Percentiles rank a stretch among this genome's conserved stretches.
Evolutionary conservation across 2,797 vertebrate species (phyloP).

Genomic region (Poecile montanus): DNA sequence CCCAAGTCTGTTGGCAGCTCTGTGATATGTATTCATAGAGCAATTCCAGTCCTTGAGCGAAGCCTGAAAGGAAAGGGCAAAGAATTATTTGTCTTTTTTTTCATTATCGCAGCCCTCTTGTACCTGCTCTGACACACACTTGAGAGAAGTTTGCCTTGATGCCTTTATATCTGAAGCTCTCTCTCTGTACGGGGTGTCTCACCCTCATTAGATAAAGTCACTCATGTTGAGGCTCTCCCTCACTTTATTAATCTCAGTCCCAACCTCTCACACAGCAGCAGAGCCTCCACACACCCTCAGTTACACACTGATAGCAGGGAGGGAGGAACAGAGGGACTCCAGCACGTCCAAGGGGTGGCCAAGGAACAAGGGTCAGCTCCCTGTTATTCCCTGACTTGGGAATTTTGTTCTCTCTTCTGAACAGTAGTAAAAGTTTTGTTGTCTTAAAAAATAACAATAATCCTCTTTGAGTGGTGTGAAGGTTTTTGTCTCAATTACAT

Average conservation of each 20-base stretch:
- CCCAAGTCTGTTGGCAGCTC: background rate
- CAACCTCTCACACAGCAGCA: background rate
- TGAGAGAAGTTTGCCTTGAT: slow-evolving; percentile 22
- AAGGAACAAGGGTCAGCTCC: background rate
- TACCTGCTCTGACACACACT: background rate
- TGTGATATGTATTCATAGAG: background rate
- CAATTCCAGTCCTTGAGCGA: slow-evolving; percentile 3
- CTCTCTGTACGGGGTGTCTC: background rate
- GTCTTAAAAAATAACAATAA: background rate
- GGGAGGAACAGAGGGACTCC: background rate
- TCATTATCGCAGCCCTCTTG: background rate
- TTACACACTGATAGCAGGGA: background rate
- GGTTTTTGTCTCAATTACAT: background rate
- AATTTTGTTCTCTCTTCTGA: background rate
- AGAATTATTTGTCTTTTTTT: slow-evolving; percentile 46
- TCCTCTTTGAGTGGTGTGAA: background rate
- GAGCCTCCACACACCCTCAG: background rate
- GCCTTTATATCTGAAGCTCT: slow-evolving; percentile 8
- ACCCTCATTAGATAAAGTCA: background rate
- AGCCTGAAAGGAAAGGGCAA: slow-evolving; percentile 46
- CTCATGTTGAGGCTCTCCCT: background rate
- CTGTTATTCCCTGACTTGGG: rapidly evolving
- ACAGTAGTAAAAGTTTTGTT: background rate
- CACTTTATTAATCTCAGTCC: background rate
- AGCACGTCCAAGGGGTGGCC: rapidly evolving